These are phyloP conservation scores for Drosophila longiperda DNA, from an alignment of 2,888 invertebrate genomes.

Conservation along the genomic window DNA sequence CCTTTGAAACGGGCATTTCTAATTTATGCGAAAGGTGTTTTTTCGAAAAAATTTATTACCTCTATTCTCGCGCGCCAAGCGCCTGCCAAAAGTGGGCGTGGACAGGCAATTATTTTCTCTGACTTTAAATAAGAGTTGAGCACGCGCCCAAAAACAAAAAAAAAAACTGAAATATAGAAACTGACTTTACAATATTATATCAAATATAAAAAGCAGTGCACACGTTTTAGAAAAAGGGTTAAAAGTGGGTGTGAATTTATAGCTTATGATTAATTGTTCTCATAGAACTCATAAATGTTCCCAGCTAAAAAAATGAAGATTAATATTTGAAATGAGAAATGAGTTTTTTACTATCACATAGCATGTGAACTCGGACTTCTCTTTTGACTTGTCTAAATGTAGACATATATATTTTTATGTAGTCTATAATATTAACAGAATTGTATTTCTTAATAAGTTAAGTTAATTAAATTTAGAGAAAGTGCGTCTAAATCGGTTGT, in stretches of 20 bases:
- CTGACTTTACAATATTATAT: conserved; percentile 52
- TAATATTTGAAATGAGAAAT: neutral
- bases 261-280: conserved; percentile 49
- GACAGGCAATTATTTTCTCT: conserved; percentile 54
- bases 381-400: neutral
- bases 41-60: conserved; percentile 69
- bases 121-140: conserved; percentile 39
- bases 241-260: conserved; percentile 59
- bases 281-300: conserved; percentile 7
- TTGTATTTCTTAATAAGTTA: neutral
- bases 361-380: neutral
- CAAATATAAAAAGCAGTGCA: conserved; percentile 8
- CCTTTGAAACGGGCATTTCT: conserved; percentile 51
- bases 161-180: neutral
- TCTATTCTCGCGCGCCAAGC: conserved; percentile 44
- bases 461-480: no score
- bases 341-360: neutral
- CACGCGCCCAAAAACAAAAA: conserved; percentile 60
- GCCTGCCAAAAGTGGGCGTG: conserved; percentile 56
- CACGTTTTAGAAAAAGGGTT: conserved; percentile 50
- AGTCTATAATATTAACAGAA: neutral
- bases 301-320: neutral
- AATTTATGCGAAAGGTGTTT: conserved; percentile 78
- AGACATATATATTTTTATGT: neutral
- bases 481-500: no score